Evolutionary conservation across 2,113 vertebrate species (phyloP), one percentile per base, ranked within the genome.

Genomic region (Prunella fulvescens): DNA sequence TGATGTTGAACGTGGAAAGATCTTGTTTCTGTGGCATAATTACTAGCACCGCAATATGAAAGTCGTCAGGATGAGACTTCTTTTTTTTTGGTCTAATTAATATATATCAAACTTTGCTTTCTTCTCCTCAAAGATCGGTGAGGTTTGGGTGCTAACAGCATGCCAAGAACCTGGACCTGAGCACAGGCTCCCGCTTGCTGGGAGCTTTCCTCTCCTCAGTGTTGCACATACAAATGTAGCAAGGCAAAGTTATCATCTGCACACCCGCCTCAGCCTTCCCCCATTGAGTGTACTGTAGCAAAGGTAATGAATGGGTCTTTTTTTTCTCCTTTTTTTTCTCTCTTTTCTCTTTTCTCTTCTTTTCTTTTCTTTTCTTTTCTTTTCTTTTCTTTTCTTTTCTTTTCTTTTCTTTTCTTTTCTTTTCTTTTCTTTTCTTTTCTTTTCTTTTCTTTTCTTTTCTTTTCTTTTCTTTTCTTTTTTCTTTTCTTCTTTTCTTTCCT

Each of bases 21-120:
- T 98, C 98, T 98, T 98, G 98, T 98, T 98, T 98, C 98, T 97
- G 97, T 97, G 98, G 97, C 98, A 97, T 99, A 99, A 99, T 99
- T 99, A 98, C 98, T 94, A 93, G 96, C 61, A 93, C 96, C 28
- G 82, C 96, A 98, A 97, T 98, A 97, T 79, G 97, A 98, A 97
- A 97, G 93, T 97, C 53, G 11, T 96, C 97, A 98, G 93, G 79
- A 96, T 16, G 69, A 96, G 97, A 3, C 39, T 42, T 86, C 29
- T 82, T 70, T 60, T 25, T 65, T 70, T 58, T 35, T 19, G 19
- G 7, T 77, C 64, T 96, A 82, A 96, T 92, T 96, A 74, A 69
- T 96, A 94, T 71, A 76, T 94, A 94, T 72, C 92, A 88, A 96
- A 94, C 94, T 97, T 91, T 33, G 39, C 29, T 95, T 93, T 90